phyloP scores from a whole-genome alignment of 2,113 vertebrate genomes.

The Tupaia tana region DNA sequence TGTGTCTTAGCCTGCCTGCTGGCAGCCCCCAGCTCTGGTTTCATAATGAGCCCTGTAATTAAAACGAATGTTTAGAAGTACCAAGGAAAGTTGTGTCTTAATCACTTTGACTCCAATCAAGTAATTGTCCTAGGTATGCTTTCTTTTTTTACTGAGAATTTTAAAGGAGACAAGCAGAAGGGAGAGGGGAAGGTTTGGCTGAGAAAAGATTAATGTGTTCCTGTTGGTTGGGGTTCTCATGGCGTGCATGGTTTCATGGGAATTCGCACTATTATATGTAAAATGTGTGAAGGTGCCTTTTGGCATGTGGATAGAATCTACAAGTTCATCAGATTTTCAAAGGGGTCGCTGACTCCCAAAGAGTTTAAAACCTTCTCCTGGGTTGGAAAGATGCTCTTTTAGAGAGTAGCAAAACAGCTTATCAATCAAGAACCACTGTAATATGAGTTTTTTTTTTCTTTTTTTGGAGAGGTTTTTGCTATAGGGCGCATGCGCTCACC shows the following conservation, averaged over 20 bases:
- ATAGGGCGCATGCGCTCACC: too few relatives aligned
- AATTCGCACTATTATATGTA: background rate
- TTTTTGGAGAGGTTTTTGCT: too few relatives aligned
- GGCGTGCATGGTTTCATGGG: background rate
- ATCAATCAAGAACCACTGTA: background rate
- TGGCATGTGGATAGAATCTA: background rate
- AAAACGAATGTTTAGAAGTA: constrained; percentile 42
- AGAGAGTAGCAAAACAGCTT: background rate
- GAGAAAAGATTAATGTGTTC: background rate
- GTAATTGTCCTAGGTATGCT: constrained; percentile 3
- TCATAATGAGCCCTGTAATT: constrained; percentile 22
- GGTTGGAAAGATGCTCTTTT: background rate
- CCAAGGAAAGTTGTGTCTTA: constrained; percentile 38
- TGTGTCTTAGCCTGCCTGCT: background rate
- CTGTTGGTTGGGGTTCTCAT: background rate
- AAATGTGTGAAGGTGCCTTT: background rate
- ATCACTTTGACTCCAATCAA: constrained; percentile 57
- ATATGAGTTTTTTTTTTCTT: too few relatives aligned
- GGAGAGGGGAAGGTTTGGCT: fast-evolving
- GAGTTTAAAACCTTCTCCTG: background rate
- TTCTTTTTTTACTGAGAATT: constrained; percentile 29
- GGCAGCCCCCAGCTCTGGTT: background rate
- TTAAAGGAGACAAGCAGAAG: background rate
- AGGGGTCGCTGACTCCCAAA: background rate
- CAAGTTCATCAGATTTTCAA: background rate